A percentile compares a stretch with the other conserved stretches of the same genome.
Evolutionary conservation across 2,888 invertebrate species (phyloP).

Genomic region (Polydrusus tereticollis): DNA sequence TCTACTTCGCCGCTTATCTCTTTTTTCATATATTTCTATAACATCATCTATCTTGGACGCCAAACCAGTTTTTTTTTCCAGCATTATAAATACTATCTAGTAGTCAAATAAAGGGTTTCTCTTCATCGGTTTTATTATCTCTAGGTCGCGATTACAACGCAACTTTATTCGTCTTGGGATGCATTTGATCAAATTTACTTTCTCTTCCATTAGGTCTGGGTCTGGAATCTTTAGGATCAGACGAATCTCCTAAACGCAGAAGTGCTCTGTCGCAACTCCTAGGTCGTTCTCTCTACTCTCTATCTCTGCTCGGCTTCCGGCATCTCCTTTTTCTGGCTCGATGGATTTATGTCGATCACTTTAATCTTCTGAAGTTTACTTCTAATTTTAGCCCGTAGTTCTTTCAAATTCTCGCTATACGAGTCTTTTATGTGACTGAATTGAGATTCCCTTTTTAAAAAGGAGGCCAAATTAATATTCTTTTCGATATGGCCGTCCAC

Average conservation of each 20-base stretch:
- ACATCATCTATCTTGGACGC: conserved; percentile 47
- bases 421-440: too few relatives aligned
- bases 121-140: conserved; percentile 42
- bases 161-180: conserved; percentile 50
- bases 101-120: conserved; percentile 67
- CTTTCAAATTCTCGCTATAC: too few relatives aligned
- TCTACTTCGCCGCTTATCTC: background rate
- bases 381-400: too few relatives aligned
- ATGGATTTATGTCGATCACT: too few relatives aligned
- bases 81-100: conserved; percentile 68
- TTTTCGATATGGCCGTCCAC: too few relatives aligned
- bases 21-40: conserved; percentile 34
- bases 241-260: background rate
- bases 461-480: too few relatives aligned
- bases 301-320: conserved; percentile 15
- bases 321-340: too few relatives aligned
- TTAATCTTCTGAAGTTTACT: too few relatives aligned
- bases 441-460: too few relatives aligned
- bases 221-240: conserved; percentile 1
- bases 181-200: conserved; percentile 50
- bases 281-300: background rate
- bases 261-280: conserved; percentile 16
- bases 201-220: conserved; percentile 16
- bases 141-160: conserved; percentile 27
- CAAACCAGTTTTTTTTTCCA: conserved; percentile 64